Conservation (phyloP, 2,797 vertebrate genomes). For the Argya squamiceps region DNA sequence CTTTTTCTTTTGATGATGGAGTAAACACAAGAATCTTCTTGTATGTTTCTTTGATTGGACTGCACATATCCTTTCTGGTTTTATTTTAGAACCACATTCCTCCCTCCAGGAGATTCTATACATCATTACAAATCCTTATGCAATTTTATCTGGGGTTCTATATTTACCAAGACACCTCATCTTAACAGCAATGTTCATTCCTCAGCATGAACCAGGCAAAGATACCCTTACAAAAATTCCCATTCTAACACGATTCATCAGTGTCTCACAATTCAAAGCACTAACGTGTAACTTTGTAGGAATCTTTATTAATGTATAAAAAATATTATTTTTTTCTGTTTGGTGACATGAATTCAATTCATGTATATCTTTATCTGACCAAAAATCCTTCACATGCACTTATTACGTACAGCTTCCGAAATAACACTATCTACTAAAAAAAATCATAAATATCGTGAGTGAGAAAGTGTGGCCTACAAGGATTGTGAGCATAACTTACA, state of each 20-base stretch:
- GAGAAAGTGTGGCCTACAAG: neutral
- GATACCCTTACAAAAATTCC: neutral
- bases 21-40: neutral
- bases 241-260: neutral
- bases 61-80: neutral
- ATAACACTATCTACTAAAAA: neutral
- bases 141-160: constrained; percentile 25
- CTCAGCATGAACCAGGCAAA: neutral
- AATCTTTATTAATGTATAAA: neutral
- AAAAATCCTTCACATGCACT: neutral
- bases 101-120: neutral
- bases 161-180: constrained; percentile 25
- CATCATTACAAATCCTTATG: constrained; percentile 31
- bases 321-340: neutral
- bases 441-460: neutral
- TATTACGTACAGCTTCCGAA: neutral
- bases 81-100: constrained; percentile 44
- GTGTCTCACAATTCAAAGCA: neutral
- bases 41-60: neutral
- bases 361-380: neutral
- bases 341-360: neutral
- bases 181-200: neutral
- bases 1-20: neutral
- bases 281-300: rapidly evolving
- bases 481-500: neutral